Evolutionary conservation across 2,888 invertebrate genomes (phyloP).

Genomic region (Rhamphomyia laevipes): DNA sequence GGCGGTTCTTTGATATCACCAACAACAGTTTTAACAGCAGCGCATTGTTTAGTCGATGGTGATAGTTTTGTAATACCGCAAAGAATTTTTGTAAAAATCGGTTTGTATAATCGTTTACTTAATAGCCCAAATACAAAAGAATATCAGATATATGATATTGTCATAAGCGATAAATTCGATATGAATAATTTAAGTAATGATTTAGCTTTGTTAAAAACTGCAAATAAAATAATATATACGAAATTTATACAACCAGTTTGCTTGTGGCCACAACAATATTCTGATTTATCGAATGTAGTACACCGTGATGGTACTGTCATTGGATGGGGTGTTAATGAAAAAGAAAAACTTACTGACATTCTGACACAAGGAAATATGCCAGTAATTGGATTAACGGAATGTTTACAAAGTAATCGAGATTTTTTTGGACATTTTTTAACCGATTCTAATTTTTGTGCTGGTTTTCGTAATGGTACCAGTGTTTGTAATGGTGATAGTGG

Average conservation of each 20-base stretch:
- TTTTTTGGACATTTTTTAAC: conserved; percentile 12
- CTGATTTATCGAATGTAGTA: conserved; percentile 8
- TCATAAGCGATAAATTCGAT: conserved; percentile 8
- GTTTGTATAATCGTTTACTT: conserved; percentile 32
- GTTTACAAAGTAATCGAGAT: conserved; percentile 18
- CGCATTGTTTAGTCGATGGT: conserved; percentile 28
- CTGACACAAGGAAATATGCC: conserved; percentile 27
- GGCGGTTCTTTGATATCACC: conserved; percentile 35
- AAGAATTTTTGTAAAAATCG: conserved; percentile 25
- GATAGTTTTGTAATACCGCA: conserved; percentile 25
- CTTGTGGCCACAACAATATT: conserved; percentile 25
- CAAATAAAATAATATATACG: conserved; percentile 24
- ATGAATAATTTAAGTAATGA: conserved; percentile 20
- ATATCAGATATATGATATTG: conserved; percentile 15
- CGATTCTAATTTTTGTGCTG: conserved; percentile 13
- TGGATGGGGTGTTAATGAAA: conserved; percentile 35
- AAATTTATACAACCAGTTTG: conserved; percentile 36
- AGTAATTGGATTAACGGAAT: conserved; percentile 25
- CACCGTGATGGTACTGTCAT: conserved; percentile 20
- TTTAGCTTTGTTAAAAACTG: conserved; percentile 31
- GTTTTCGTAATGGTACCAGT: conserved; percentile 28
- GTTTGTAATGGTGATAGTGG: conserved; percentile 45
- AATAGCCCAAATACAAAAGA: conserved; percentile 29
- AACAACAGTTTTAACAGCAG: conserved; percentile 27
- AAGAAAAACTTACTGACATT: conserved; percentile 21